Percentiles rank a stretch among this genome's conserved stretches.
phyloP scores from a whole-genome alignment of 1,140 invertebrate species.

The Oncopeltus fasciatus region DNA sequence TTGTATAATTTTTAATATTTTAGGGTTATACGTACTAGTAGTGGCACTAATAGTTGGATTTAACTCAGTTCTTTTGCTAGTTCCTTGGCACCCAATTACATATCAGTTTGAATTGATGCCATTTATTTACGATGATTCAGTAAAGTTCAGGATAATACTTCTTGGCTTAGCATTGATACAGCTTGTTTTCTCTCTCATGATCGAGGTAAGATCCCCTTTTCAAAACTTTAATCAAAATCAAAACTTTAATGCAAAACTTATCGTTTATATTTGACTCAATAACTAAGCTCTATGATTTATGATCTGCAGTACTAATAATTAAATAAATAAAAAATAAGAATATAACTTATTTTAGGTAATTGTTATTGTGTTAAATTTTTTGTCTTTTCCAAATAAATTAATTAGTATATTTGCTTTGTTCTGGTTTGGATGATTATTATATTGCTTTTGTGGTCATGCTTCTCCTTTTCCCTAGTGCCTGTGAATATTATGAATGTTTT shows the following conservation, averaged over 20 bases:
- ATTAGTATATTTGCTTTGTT: not conserved
- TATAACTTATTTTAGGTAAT: not conserved
- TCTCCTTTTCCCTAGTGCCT: not conserved
- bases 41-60: slow-evolving; percentile 25
- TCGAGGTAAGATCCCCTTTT: slow-evolving; percentile 28
- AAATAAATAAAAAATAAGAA: not conserved
- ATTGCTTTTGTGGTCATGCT: not conserved
- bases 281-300: not conserved
- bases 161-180: slow-evolving; percentile 28
- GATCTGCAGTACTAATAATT: not conserved
- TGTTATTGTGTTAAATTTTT: no score
- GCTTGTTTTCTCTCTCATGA: slow-evolving; percentile 26
- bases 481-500: no score
- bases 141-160: slow-evolving; percentile 26
- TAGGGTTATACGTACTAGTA: slow-evolving; percentile 21
- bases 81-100: slow-evolving; percentile 26
- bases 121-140: slow-evolving; percentile 20
- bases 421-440: not conserved
- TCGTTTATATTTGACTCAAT: not conserved
- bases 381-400: no score
- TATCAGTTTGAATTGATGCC: slow-evolving; percentile 28
- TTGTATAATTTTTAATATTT: slow-evolving; percentile 8
- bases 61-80: slow-evolving; percentile 27
- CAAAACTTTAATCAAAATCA: not conserved
- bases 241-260: not conserved